These are phyloP conservation scores for Amphipoea lucens DNA, from an alignment of 2,888 invertebrate genomes.

Conservation along the genomic window DNA sequence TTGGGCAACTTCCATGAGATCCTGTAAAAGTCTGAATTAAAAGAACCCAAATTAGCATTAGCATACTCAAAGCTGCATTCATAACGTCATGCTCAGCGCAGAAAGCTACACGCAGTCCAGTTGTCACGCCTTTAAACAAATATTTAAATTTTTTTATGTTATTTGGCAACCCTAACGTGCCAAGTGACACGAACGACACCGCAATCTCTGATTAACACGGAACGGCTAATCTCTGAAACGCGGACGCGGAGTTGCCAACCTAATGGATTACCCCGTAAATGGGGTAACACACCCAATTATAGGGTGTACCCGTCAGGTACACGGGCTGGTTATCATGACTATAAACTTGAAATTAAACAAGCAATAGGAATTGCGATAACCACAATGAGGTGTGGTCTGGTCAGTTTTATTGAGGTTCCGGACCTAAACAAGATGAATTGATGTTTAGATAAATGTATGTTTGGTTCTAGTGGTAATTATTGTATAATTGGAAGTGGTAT, in stretches of 20 bases:
- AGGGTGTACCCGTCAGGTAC: constrained; percentile 67
- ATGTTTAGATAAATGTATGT: neutral
- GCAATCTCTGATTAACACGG: constrained; percentile 77
- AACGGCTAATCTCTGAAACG: constrained; percentile 75
- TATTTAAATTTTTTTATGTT: neutral
- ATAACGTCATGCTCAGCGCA: neutral
- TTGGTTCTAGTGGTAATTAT: neutral
- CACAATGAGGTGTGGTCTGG: constrained; percentile 54
- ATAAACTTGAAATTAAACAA: constrained; percentile 63
- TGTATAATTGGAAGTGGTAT: neutral
- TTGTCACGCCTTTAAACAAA: neutral
- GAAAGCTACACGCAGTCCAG: neutral
- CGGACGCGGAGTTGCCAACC: constrained; percentile 73
- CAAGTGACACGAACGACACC: constrained; percentile 74
- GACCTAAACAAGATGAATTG: constrained; percentile 32
- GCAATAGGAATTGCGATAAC: constrained; percentile 46
- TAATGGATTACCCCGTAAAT: constrained; percentile 81
- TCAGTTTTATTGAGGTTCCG: constrained; percentile 33
- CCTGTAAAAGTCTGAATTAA: neutral
- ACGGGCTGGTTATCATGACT: constrained; percentile 61
- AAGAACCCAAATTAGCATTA: no score
- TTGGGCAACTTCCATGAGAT: neutral
- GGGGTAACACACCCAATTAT: constrained; percentile 80
- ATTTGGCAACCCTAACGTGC: constrained; percentile 65
- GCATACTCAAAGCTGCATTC: neutral